Evolutionary conservation across 2,888 invertebrate species (phyloP), one percentile per base, ranked within the genome.

Genomic region (Spodoptera exigua): DNA sequence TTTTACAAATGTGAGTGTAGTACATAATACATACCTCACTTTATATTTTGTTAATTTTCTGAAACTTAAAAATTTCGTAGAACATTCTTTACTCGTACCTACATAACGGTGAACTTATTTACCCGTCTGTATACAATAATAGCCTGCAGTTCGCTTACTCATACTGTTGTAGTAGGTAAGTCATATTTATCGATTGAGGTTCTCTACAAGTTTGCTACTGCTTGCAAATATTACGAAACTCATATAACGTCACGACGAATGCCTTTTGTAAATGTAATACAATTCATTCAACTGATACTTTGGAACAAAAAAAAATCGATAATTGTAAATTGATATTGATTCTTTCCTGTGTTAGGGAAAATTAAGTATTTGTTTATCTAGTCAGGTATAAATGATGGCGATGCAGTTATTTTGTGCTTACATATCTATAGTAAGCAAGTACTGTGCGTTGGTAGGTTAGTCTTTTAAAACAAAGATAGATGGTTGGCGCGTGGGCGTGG

Each of bases 381-480:
- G 27, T 9, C 0, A 0, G 9, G 27, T 27, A 27, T 27, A 27
- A 7, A 27, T 27, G 27, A 9, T 27, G 1, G 9, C 27, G 5
- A 5, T 27, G 27, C 27, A 27, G 7, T 27, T 5, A 27, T 27
- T 27, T 7, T 27, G 0, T 27, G 27, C 27, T 27, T 27, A 27
- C 9, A 27, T 27, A 9, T 27, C 7, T 27, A 27, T 27, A 27
- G 27, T 27, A 27, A 27, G 27, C 27, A 27, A 27, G 27, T 27
- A 27, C 27, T 27, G 18, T 2, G 18, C 3, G 27, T 27, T 27
- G 7, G 5, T 27, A 27, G 27, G 5, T 27, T 27, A 27, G 27
- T 27, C 27, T 41, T 61, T 12, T 35, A 46, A 17, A 43, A 40
- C 45, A 54, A 45, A 45, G 35, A 49, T n/a, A 32, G 51, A 56